phyloP scores from a whole-genome alignment of 2,888 invertebrate species.

The Amphipoea oculea region DNA sequence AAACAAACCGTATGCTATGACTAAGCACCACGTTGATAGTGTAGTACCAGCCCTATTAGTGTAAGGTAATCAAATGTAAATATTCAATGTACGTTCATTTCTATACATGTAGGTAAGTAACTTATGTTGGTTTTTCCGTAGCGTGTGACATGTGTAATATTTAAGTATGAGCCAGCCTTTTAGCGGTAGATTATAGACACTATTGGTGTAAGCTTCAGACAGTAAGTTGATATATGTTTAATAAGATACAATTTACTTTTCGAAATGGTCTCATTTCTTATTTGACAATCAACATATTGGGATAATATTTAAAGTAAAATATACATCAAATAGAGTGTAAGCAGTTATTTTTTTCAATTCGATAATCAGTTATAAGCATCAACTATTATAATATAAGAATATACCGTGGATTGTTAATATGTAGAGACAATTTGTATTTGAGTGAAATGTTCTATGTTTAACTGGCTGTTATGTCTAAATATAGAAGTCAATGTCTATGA shows the following conservation, averaged over 20 bases:
- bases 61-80: slow-evolving; percentile 79
- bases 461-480: slow-evolving; percentile 61
- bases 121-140: slow-evolving; percentile 80
- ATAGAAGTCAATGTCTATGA: slow-evolving; percentile 44
- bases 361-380: slow-evolving; percentile 43
- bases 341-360: slow-evolving; percentile 49
- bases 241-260: slow-evolving; percentile 56
- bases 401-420: slow-evolving; percentile 64
- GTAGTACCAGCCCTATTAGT: slow-evolving; percentile 59
- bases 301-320: slow-evolving; percentile 49
- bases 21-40: slow-evolving; percentile 44
- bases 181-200: slow-evolving; percentile 62
- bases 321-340: slow-evolving; percentile 52
- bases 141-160: slow-evolving; percentile 70
- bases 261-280: slow-evolving; percentile 65
- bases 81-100: slow-evolving; percentile 79
- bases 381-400: slow-evolving; percentile 53
- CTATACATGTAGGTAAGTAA: slow-evolving; percentile 72
- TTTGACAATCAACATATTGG: slow-evolving; percentile 55
- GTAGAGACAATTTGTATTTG: slow-evolving; percentile 55
- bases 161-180: slow-evolving; percentile 75
- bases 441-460: slow-evolving; percentile 57
- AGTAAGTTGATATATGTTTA: slow-evolving; percentile 47
- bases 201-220: slow-evolving; percentile 46
- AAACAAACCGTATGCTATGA: slow-evolving; percentile 11